These are phyloP conservation scores for Drosophila planitibia DNA, from an alignment of 2,888 invertebrate species.

Conservation along the genomic window DNA sequence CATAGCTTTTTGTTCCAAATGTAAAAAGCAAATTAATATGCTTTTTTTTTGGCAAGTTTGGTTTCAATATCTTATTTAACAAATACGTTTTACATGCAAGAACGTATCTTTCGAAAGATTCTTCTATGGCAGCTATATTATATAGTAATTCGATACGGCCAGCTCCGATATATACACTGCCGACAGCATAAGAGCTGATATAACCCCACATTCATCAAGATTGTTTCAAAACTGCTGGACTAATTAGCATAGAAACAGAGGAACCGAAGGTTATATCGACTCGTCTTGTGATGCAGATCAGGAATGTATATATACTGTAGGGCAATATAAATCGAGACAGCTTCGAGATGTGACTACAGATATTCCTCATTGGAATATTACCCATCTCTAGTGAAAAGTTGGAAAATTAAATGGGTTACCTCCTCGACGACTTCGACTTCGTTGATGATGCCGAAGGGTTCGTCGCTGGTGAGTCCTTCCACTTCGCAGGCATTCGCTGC, in stretches of 20 bases:
- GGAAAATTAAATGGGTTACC: constrained; percentile 65
- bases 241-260: background rate
- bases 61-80: background rate
- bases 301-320: background rate
- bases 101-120: background rate
- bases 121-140: background rate
- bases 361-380: background rate
- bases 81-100: background rate
- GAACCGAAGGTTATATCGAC: background rate
- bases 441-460: constrained; percentile 65
- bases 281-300: background rate
- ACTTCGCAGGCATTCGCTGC: constrained; percentile 67
- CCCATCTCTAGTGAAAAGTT: background rate
- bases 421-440: constrained; percentile 75
- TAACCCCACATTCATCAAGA: background rate
- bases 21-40: background rate
- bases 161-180: background rate
- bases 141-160: background rate
- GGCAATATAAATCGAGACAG: background rate
- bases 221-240: background rate
- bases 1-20: background rate
- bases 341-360: background rate
- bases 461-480: constrained; percentile 59
- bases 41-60: background rate
- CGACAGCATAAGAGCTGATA: background rate